Conservation (phyloP, 2,888 invertebrate species). For the Andrena marginata region DNA sequence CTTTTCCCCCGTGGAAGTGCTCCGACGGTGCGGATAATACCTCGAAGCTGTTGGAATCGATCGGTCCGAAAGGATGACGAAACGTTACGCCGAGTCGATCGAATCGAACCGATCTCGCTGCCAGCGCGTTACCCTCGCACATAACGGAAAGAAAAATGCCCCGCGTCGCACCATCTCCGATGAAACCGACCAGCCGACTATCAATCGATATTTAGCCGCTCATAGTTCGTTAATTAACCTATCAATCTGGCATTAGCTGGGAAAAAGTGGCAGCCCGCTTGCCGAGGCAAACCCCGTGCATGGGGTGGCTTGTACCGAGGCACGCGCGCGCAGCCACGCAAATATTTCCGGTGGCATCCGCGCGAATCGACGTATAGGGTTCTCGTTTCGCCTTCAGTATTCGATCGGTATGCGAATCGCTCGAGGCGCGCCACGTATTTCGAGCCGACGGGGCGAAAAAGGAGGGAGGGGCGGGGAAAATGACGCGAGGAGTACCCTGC, state of each 20-base stretch:
- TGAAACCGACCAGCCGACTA: neutral
- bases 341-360: constrained; percentile 51
- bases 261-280: constrained; percentile 7
- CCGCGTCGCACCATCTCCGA: neutral
- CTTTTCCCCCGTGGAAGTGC: neutral
- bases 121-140: no score
- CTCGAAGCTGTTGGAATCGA: neutral
- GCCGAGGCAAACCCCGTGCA: neutral
- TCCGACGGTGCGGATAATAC: neutral
- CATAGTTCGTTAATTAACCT: constrained; percentile 13
- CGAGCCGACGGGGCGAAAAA: constrained; percentile 36
- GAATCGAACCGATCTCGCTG: neutral
- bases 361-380: constrained; percentile 32
- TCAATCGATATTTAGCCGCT: neutral
- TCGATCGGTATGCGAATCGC: constrained; percentile 53
- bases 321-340: neutral
- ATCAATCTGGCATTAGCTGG: constrained; percentile 2
- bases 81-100: neutral
- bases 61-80: neutral
- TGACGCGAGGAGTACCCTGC: constrained; percentile 24
- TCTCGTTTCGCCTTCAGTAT: constrained; percentile 48
- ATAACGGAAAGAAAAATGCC: neutral
- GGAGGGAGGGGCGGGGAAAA: constrained; percentile 3
- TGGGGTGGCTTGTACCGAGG: neutral
- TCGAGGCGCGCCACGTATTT: constrained; percentile 61